Base-by-base conservation (phyloP, 2,113 vertebrate genomes). In the Myotis yumanensis region DNA sequence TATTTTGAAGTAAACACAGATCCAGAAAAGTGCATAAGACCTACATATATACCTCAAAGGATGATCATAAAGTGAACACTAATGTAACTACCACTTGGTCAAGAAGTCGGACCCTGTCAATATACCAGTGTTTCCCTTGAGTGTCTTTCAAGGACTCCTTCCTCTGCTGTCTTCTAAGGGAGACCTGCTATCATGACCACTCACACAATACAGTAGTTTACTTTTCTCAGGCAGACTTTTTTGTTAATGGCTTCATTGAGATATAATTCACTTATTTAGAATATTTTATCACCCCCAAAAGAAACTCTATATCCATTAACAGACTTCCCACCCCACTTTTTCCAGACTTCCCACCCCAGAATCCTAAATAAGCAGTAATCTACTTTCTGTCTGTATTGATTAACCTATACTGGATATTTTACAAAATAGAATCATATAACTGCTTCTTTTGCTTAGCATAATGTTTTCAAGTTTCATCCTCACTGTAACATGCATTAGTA, bases 61-160 rank as follows among this genome's bases (percentile, higher is more conserved):
- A 48, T 81, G 57, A 90, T n/a, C 43, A 37, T n/a, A 46, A 37
- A 59, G 35, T 16, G 22, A 84, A 37, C 1, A 35, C 4, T 30
- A 11, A 30, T 2, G 8, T 79, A 52, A 54, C 2, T n/a, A 43
- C 5, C 25, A 30, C 32, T 48, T 66, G 37, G 7, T 35, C 4
- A 46, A 77, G 54, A 88, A 48, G 28, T 11, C 81, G 40, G 37
- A 35, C 16, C 22, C 11, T n/a, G 10, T 46, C 28, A 20, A 37
- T 37, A 2, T 0, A 48, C 1, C 0, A 20, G 3, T 57, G 11
- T 18, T 37, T 7, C 3, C 2, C 2, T 5, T 68, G 16, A 62
- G 25, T 28, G 7, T 43, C 11, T 88, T 84, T 11, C 15, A 57
- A 25, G 15, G 25, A 10, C 8, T 76, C 11, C 8, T 8, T 46